Conservation (phyloP, 2,113 vertebrate species). For the Sebastes fasciatus region DNA sequence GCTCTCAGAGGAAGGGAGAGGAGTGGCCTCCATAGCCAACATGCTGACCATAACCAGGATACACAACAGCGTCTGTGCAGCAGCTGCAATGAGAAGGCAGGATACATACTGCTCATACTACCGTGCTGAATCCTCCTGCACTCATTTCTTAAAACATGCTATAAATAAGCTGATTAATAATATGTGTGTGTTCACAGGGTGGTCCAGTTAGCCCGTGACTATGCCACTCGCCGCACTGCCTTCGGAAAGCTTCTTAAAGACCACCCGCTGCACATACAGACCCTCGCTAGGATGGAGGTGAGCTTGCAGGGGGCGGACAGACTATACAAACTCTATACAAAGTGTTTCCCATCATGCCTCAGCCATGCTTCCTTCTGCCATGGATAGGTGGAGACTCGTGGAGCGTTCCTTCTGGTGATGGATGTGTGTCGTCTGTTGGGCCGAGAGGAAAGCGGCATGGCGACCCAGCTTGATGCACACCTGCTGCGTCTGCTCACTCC, state of each 20-base stretch:
- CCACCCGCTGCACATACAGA: constrained; percentile 89
- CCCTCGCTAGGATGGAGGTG: constrained; percentile 88
- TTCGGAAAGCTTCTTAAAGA: constrained; percentile 90
- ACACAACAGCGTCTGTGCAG: constrained; percentile 87
- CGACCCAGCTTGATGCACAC: constrained; percentile 80
- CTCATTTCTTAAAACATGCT: background rate
- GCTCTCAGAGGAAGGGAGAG: constrained; percentile 88
- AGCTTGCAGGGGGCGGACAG: constrained; percentile 21
- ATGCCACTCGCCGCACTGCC: constrained; percentile 82
- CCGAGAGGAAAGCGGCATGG: constrained; percentile 83
- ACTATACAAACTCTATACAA: background rate
- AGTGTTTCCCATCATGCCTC: constrained; percentile 31
- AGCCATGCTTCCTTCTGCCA: background rate
- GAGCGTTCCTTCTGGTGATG: constrained; percentile 86
- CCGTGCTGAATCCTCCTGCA: background rate
- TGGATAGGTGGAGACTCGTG: constrained; percentile 86
- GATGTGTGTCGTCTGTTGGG: constrained; percentile 87
- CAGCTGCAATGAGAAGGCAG: constrained; percentile 89
- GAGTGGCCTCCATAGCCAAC: constrained; percentile 87
- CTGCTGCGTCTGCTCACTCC: constrained; percentile 86
- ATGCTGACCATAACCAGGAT: constrained; percentile 91
- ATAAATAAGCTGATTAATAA: constrained; percentile 17
- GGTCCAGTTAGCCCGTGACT: constrained; percentile 86
- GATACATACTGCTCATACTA: background rate
- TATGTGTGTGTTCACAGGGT: constrained; percentile 77